A percentile compares a stretch with the other conserved stretches of the same genome.
Evolutionary conservation across 1,140 invertebrate species (phyloP).

Genomic region (Colletes latitarsis): DNA sequence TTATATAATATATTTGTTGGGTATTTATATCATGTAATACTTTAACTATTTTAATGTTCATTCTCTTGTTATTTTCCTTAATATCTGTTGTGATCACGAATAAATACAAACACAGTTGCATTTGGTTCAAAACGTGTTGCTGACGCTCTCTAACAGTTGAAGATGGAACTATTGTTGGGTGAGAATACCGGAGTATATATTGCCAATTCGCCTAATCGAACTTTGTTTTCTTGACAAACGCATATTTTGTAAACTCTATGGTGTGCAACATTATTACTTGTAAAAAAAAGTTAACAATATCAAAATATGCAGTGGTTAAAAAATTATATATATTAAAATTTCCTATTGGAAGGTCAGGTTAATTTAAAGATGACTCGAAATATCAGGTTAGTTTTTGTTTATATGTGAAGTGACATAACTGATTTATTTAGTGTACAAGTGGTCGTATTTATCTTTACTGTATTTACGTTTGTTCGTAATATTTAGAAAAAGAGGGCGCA

Average conservation of each 20-base stretch:
- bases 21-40: background rate
- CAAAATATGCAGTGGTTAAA: conserved; percentile 35
- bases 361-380: conserved; percentile 62
- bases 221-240: conserved; percentile 32
- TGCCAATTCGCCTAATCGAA: conserved; percentile 32
- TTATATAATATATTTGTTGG: background rate
- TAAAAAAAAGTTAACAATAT: background rate
- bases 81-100: background rate
- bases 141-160: conserved; percentile 26
- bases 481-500: conserved; percentile 85
- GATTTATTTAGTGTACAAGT: background rate
- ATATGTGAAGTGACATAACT: conserved; percentile 29
- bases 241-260: background rate
- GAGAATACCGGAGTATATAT: background rate
- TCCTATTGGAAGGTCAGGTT: background rate
- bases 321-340: conserved; percentile 25
- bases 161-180: background rate
- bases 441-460: background rate
- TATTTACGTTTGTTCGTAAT: conserved; percentile 35
- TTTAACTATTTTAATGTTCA: background rate
- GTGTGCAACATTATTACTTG: background rate
- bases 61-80: background rate
- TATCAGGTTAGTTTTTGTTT: conserved; percentile 67
- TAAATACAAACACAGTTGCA: background rate
- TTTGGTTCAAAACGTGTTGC: conserved; percentile 13